phyloP scores from a whole-genome alignment of 2,888 invertebrate species.

The Phania funesta region DNA sequence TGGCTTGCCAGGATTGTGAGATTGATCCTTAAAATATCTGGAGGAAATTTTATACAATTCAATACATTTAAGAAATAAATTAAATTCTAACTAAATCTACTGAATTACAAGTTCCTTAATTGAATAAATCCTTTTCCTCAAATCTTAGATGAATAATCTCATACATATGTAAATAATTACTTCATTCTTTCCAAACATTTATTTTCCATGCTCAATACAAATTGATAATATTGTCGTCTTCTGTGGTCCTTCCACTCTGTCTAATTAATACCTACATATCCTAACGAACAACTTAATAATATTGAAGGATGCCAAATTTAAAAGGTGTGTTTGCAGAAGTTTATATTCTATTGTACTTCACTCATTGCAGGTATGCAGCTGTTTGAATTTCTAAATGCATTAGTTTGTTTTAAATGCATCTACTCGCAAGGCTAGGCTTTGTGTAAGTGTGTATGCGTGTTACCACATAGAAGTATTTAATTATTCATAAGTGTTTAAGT shows the following conservation, averaged over 20 bases:
- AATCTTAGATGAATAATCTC: not conserved
- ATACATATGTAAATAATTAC: not conserved
- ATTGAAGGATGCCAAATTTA: not conserved
- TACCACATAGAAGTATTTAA: conserved; percentile 69
- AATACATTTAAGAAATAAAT: no score
- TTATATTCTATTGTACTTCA: not conserved
- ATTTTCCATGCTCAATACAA: not conserved
- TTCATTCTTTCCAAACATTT: not conserved
- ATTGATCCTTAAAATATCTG: no score
- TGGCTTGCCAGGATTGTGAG: no score
- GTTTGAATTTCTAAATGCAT: not conserved
- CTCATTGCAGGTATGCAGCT: not conserved
- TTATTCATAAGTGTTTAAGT: conserved; percentile 70
- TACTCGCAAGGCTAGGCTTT: not conserved
- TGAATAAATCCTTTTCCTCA: not conserved
- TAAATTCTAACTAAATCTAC: not conserved
- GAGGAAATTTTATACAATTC: no score
- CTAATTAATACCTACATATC: conserved; percentile 15
- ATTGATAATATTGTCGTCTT: conserved; percentile 1
- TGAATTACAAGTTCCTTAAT: not conserved
- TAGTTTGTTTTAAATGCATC: not conserved
- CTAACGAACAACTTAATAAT: not conserved
- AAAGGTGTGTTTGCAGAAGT: not conserved
- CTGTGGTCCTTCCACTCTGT: not conserved
- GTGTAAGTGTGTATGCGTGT: not conserved